Evolutionary conservation across 1,140 invertebrate species (phyloP), one percentile per base, ranked within the genome.

Genomic region (Cydia amplana): DNA sequence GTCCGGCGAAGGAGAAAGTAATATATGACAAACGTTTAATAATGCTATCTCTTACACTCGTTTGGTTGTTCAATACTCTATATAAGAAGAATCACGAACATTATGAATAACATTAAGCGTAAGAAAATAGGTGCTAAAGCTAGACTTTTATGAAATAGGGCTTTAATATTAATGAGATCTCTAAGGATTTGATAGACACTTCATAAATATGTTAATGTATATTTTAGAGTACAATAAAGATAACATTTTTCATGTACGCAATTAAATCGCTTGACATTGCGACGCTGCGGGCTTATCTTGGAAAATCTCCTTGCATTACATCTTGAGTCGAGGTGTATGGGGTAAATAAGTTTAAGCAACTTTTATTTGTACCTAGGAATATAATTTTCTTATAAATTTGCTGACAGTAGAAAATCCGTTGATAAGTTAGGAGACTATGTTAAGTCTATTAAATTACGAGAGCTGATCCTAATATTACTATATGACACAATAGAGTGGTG

Each of bases 21-120:
- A 75, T 51, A 65, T 65, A 75, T 75, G 67, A 75, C 74, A 28
- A 40, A 36, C 65, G 74, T 72, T 60, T 70, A 43, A 43, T 70
- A 70, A 73, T 73, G 32, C 25, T 78, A 78, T 78, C 77, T 78
- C 74, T 78, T 72, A 73, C 77, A 40, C 74, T 78, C 77, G 77
- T 75, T 75, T 65, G 65, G 10, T 25, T 65, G 36, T 75, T 70
- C 65, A 70, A 70, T 18, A 18, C n/a, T n/a, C 20, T 60, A 60
- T 6, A 60, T 20, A 20, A 60, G 49, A 51, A 51, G n/a, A 51
- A 51, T 51, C 49, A 18, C n/a, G 49, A 60, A 60, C 55, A 23
- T 73, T 73, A 49, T 55, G 46, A 73, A 55, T 73, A 51, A 73
- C 20, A 23, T 28, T 32, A 32, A 32, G 3, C 25, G 28, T 40